phyloP scores from a whole-genome alignment of 2,888 invertebrate genomes.

The Phyllotreta striolata region DNA sequence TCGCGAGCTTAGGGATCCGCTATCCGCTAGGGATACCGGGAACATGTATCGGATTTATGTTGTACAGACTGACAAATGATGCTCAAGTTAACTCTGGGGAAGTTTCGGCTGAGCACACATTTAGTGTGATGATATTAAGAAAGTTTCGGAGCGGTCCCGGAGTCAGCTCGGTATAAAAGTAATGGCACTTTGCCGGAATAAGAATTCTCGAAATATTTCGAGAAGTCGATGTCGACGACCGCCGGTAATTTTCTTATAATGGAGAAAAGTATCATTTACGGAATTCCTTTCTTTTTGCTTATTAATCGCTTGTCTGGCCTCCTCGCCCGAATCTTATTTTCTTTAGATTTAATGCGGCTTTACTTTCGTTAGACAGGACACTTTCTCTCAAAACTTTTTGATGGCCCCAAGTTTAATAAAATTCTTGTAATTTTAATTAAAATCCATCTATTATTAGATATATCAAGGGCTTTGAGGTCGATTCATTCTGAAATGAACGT shows the following conservation, averaged over 20 bases:
- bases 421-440: conserved; percentile 11
- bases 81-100: conserved; percentile 52
- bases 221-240: conserved; percentile 21
- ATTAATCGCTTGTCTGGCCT: conserved; percentile 24
- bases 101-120: conserved; percentile 50
- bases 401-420: not conserved
- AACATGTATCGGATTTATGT: conserved; percentile 59
- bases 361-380: not conserved
- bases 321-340: conserved; percentile 13
- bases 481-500: too few species aligned
- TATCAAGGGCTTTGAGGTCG: too few species aligned
- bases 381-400: conserved; percentile 10
- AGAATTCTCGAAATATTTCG: conserved; percentile 28
- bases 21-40: conserved; percentile 45
- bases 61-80: conserved; percentile 59
- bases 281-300: conserved; percentile 23
- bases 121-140: conserved; percentile 53
- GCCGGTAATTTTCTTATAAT: conserved; percentile 26
- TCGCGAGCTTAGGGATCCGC: conserved; percentile 27
- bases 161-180: conserved; percentile 46
- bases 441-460: not conserved
- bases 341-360: conserved; percentile 16
- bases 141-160: conserved; percentile 47
- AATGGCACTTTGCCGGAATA: conserved; percentile 40
- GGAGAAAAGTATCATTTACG: conserved; percentile 21